Conservation (phyloP, 2,113 vertebrate genomes). For the Mus spicilegus region DNA sequence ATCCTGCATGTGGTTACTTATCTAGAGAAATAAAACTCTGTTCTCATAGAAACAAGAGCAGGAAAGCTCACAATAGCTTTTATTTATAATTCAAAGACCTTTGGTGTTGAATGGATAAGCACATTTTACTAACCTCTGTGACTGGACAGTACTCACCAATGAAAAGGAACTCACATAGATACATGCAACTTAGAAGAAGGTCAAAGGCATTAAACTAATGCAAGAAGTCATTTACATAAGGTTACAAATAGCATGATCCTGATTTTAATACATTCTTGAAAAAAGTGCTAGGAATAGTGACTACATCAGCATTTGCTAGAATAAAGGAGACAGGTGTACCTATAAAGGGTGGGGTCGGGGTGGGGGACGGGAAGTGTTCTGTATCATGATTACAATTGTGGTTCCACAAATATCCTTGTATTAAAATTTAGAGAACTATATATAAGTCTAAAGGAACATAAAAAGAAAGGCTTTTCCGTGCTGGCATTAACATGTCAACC, state of each 20-base stretch:
- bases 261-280: not conserved
- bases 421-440: constrained; percentile 38
- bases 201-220: not conserved
- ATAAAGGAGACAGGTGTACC: not conserved
- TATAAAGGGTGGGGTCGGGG: not conserved
- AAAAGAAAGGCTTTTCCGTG: constrained; percentile 9
- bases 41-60: constrained; percentile 19
- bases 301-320: not conserved
- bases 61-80: not conserved
- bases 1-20: not conserved
- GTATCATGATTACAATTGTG: not conserved
- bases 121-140: not conserved
- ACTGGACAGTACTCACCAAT: not conserved
- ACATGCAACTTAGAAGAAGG: not conserved
- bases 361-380: not conserved
- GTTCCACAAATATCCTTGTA: not conserved
- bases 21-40: constrained; percentile 32
- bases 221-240: not conserved
- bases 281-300: not conserved
- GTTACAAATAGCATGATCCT: not conserved
- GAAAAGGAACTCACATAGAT: constrained; percentile 16
- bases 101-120: not conserved
- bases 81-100: constrained; percentile 3
- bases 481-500: not conserved
- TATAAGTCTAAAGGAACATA: constrained; percentile 22